Conservation (phyloP, 2,797 vertebrate species). For the Onychomys torridus region DNA sequence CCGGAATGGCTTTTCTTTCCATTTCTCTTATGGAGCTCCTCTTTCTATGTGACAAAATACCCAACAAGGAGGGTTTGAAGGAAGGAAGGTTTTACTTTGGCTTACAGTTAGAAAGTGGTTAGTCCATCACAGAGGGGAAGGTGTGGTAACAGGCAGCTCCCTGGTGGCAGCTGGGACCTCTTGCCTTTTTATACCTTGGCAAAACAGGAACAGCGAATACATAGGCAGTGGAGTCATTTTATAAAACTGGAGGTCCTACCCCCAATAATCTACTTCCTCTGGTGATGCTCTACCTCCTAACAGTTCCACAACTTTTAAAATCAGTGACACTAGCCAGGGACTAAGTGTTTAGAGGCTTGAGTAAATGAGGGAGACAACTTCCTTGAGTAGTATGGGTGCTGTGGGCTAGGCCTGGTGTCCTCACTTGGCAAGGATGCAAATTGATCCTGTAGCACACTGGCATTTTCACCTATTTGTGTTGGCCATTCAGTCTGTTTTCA, state of each 20-base stretch:
- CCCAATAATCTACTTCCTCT: background rate
- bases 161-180: background rate
- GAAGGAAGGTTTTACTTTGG: too few species aligned
- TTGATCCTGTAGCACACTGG: background rate
- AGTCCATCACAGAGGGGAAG: background rate
- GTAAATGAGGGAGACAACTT: background rate
- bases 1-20: background rate
- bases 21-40: background rate
- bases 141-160: background rate
- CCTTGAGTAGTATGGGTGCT: background rate
- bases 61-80: background rate
- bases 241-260: background rate
- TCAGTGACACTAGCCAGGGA: background rate
- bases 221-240: background rate
- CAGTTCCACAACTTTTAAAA: background rate
- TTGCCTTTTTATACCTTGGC: background rate
- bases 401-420: background rate
- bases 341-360: background rate
- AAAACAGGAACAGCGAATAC: background rate
- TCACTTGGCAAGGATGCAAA: conserved; percentile 1
- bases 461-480: background rate
- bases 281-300: background rate
- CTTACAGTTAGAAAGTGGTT: background rate
- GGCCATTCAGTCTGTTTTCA: background rate
- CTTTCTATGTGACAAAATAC: background rate